Evolutionary conservation across 1,140 invertebrate genomes (phyloP).

Genomic region (Anastrepha ludens): DNA sequence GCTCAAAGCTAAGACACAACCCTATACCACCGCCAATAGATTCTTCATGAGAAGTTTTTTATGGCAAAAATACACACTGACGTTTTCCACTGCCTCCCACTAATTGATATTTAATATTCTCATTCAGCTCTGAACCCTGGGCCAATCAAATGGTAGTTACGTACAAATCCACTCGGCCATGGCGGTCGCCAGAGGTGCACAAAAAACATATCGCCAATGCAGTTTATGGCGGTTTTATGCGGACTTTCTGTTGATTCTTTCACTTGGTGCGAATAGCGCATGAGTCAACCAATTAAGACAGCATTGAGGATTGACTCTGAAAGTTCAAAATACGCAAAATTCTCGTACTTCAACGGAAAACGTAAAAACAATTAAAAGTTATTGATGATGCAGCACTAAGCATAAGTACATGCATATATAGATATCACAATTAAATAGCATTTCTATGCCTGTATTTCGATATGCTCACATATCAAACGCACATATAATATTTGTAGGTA

Average conservation of each 20-base stretch:
- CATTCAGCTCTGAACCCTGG: too few relatives aligned
- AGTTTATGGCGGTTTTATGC: constrained; percentile 9
- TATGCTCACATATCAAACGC: neutral
- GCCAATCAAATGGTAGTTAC: too few relatives aligned
- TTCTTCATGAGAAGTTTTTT: too few relatives aligned
- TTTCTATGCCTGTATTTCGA: neutral
- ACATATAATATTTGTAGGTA: neutral
- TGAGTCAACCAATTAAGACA: constrained; percentile 46
- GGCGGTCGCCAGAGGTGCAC: too few relatives aligned
- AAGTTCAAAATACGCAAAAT: constrained; percentile 28
- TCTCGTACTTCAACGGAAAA: neutral
- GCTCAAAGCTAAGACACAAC: too few relatives aligned
- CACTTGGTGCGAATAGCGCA: neutral
- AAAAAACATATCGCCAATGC: neutral
- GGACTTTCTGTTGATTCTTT: neutral
- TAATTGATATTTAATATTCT: too few relatives aligned
- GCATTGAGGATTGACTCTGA: constrained; percentile 40
- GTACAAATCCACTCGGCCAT: too few relatives aligned
- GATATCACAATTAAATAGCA: constrained; percentile 14
- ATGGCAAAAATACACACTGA: too few relatives aligned
- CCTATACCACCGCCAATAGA: too few relatives aligned
- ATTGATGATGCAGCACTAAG: constrained; percentile 49
- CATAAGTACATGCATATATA: neutral
- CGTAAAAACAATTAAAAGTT: constrained; percentile 44
- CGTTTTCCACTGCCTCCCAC: too few relatives aligned